phyloP scores from a whole-genome alignment of 2,888 invertebrate species.

The Shargacucullia verbasci region DNA sequence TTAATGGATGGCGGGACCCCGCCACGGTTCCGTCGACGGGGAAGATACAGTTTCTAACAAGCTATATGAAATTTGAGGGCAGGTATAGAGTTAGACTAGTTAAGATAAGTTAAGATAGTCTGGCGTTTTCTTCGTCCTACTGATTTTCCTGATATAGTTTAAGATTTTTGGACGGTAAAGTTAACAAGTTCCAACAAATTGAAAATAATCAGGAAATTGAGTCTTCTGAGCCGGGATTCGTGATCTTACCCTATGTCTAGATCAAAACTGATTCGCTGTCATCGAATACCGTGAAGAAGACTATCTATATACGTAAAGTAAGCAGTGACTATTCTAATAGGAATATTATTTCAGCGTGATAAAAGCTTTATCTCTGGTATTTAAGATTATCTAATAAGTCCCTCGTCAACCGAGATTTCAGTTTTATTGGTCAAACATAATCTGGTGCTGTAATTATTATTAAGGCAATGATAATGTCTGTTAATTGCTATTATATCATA shows the following conservation, averaged over 20 bases:
- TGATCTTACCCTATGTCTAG: too few relatives aligned
- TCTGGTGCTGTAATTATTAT: slow-evolving; percentile 12
- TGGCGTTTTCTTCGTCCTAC: background rate
- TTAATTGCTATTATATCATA: too few relatives aligned
- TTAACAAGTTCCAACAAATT: too few relatives aligned
- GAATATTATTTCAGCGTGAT: too few relatives aligned
- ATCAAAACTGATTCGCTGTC: too few relatives aligned
- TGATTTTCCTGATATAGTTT: background rate
- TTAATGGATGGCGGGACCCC: slow-evolving; percentile 49
- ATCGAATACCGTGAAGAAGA: too few relatives aligned
- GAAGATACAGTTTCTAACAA: slow-evolving; percentile 36
- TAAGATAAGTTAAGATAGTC: background rate
- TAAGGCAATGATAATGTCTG: slow-evolving; percentile 9
- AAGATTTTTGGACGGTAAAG: too few relatives aligned
- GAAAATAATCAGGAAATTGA: too few relatives aligned
- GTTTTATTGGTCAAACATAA: slow-evolving; percentile 15
- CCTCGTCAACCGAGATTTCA: slow-evolving; percentile 19
- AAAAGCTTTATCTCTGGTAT: background rate
- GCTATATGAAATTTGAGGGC: slow-evolving; percentile 26
- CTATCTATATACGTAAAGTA: too few relatives aligned
- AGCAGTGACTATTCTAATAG: too few relatives aligned
- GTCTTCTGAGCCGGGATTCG: too few relatives aligned
- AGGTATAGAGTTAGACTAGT: slow-evolving; percentile 2
- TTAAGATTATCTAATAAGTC: slow-evolving; percentile 32
- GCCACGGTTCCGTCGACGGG: slow-evolving; percentile 1